These are phyloP conservation scores for Acanthiza pusilla DNA, from an alignment of 2,797 vertebrate species.

Conservation along the genomic window DNA sequence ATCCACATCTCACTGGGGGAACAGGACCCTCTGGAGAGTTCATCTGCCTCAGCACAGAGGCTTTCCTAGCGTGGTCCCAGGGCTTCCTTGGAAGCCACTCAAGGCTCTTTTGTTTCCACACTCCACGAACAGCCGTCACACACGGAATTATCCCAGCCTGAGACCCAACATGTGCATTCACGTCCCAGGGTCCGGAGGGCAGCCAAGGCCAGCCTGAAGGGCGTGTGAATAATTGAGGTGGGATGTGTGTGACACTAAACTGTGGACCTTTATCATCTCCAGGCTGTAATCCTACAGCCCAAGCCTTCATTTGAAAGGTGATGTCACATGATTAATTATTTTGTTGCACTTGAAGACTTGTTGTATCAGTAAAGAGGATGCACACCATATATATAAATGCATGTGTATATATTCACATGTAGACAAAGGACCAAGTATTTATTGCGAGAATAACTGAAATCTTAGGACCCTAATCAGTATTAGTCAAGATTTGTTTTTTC, in stretches of 20 bases:
- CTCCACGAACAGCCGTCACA: background rate
- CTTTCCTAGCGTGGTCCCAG: background rate
- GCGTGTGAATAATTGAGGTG: background rate
- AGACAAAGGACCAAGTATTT: background rate
- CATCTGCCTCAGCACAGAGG: background rate
- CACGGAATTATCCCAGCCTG: background rate
- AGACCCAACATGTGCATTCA: background rate
- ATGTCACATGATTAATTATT: background rate
- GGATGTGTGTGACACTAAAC: background rate
- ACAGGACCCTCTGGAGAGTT: background rate
- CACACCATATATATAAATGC: background rate
- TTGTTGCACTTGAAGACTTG: background rate
- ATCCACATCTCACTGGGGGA: background rate
- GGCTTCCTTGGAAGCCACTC: background rate
- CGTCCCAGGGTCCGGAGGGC: background rate
- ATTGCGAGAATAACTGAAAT: background rate
- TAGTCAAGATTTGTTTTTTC: background rate
- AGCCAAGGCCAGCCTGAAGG: slow-evolving; percentile 2
- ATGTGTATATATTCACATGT: background rate
- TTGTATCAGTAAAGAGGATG: background rate
- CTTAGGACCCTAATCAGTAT: background rate
- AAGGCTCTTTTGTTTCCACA: background rate
- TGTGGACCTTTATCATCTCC: background rate
- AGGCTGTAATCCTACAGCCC: background rate
- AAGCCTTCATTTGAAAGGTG: background rate